Conservation (phyloP, 2,797 vertebrate species). For the Emydoidea blandingii region DNA sequence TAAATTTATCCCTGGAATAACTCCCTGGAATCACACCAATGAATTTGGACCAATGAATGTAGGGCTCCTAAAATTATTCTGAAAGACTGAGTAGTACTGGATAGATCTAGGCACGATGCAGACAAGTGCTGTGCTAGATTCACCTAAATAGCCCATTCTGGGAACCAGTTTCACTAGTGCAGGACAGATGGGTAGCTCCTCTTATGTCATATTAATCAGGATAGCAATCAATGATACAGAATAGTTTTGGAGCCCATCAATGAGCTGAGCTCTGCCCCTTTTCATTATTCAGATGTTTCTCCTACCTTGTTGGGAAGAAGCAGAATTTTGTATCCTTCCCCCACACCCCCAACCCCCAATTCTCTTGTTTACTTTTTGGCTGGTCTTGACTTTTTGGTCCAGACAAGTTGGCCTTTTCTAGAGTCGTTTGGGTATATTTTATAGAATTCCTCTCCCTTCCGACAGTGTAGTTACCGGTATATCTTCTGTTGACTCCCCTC, state of each 20-base stretch:
- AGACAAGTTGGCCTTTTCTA: neutral
- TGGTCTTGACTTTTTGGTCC: neutral
- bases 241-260: neutral
- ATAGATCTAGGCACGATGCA: rapidly evolving
- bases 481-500: neutral
- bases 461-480: neutral
- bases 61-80: neutral
- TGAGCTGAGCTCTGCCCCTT: neutral
- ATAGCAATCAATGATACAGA: neutral
- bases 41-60: rapidly evolving
- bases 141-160: neutral
- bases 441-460: neutral
- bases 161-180: neutral
- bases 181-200: neutral
- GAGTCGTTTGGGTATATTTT: neutral
- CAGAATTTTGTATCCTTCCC: neutral
- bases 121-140: neutral
- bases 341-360: neutral
- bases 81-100: neutral
- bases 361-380: neutral
- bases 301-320: rapidly evolving
- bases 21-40: rapidly evolving
- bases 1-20: neutral
- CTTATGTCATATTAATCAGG: neutral
- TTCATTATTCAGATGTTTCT: neutral